Evolutionary conservation across 2,113 vertebrate species (phyloP).

Genomic region (Upupa epops): DNA sequence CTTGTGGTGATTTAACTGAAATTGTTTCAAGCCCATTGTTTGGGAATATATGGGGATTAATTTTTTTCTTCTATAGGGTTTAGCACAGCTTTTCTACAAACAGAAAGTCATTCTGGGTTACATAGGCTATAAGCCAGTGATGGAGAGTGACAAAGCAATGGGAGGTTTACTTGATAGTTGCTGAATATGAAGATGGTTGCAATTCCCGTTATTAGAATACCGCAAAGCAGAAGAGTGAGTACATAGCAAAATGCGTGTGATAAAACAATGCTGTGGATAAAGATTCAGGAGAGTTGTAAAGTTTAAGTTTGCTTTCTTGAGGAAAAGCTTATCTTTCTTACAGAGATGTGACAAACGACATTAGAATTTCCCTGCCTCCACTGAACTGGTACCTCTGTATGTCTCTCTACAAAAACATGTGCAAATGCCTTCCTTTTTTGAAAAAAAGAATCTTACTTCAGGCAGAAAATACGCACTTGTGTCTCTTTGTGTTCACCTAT

Average conservation of each 20-base stretch:
- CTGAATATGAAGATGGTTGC: conserved; percentile 17
- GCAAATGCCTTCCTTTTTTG: neutral
- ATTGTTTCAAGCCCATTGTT: neutral
- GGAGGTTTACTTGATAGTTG: neutral
- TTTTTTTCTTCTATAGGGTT: neutral
- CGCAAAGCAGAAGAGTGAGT: conserved; percentile 22
- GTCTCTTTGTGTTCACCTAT: neutral
- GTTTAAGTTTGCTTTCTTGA: neutral
- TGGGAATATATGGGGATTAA: neutral
- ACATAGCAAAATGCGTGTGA: neutral
- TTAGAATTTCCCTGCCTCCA: neutral
- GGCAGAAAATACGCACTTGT: neutral
- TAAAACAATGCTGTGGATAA: conserved; percentile 27
- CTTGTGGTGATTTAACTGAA: neutral
- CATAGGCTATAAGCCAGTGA: neutral
- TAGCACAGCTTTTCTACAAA: neutral
- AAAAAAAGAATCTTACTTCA: neutral
- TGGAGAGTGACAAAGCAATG: neutral
- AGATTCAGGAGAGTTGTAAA: neutral
- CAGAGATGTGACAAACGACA: neutral
- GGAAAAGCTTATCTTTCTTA: neutral
- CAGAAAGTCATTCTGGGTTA: neutral
- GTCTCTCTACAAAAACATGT: neutral
- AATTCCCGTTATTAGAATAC: neutral
- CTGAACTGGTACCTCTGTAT: neutral